Percentiles rank a stretch among this genome's conserved stretches.
phyloP scores from a whole-genome alignment of 2,888 invertebrate species.

The Drosophila tanythrix region DNA sequence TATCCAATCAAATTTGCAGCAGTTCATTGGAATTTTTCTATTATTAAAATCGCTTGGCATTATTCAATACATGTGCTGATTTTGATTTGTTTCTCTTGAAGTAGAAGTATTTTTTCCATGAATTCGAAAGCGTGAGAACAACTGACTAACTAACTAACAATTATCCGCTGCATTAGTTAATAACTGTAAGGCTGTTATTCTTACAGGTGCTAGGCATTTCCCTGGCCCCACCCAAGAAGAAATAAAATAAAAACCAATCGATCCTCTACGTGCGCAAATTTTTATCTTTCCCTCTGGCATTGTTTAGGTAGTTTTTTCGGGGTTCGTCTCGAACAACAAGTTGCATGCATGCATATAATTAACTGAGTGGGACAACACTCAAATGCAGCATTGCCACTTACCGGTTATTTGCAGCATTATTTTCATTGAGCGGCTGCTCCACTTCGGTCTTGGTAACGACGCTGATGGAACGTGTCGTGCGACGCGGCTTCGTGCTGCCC shows the following conservation, averaged over 20 bases:
- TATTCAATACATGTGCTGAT: slow-evolving; percentile 3
- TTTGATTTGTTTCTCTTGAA: neutral
- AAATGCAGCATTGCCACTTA: slow-evolving; percentile 61
- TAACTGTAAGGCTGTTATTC: slow-evolving; percentile 6
- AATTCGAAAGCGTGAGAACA: slow-evolving; percentile 28
- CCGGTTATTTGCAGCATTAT: slow-evolving; percentile 82
- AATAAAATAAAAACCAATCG: neutral
- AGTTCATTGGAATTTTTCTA: neutral
- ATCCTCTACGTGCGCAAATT: slow-evolving; percentile 5
- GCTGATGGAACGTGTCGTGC: slow-evolving; percentile 84
- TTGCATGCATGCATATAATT: slow-evolving; percentile 8
- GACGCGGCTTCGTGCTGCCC: slow-evolving; percentile 84
- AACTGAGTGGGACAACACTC: slow-evolving; percentile 17
- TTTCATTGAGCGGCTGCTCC: slow-evolving; percentile 84
- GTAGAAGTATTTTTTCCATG: neutral
- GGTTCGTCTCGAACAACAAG: neutral
- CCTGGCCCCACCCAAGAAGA: neutral
- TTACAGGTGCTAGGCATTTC: neutral
- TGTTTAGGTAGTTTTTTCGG: slow-evolving; percentile 1
- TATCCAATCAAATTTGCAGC: neutral
- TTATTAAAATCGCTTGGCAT: neutral
- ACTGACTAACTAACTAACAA: neutral
- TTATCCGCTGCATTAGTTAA: neutral
- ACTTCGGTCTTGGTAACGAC: slow-evolving; percentile 84
- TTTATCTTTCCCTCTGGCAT: slow-evolving; percentile 1